Percentiles rank a stretch among this genome's conserved stretches.
phyloP scores from a whole-genome alignment of 2,888 invertebrate species.

The Tethea ocularis region DNA sequence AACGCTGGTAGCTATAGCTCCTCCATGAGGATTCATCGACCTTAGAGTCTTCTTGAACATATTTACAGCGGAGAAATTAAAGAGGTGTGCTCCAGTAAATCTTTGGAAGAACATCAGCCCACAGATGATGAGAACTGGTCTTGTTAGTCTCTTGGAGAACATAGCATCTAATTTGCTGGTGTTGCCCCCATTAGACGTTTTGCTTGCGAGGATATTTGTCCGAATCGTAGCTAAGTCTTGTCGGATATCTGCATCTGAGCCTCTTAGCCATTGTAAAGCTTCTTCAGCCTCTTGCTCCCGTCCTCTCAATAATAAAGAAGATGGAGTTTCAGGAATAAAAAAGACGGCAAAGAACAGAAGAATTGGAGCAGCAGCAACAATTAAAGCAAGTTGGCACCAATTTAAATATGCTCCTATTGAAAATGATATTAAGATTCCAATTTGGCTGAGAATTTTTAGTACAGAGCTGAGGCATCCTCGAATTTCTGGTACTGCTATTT shows the following conservation, averaged over 20 bases:
- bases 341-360: constrained; percentile 89
- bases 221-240: constrained; percentile 88
- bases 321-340: constrained; percentile 94
- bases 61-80: constrained; percentile 92
- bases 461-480: constrained; percentile 94
- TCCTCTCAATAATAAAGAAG: constrained; percentile 89
- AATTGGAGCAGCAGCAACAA: constrained; percentile 90
- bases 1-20: constrained; percentile 92
- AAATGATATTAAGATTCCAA: constrained; percentile 93
- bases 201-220: constrained; percentile 86
- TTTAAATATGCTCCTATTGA: constrained; percentile 91
- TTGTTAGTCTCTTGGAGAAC: constrained; percentile 74
- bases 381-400: constrained; percentile 92
- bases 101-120: constrained; percentile 95
- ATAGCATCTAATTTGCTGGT: constrained; percentile 65
- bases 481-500: constrained; percentile 93
- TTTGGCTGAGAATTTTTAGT: constrained; percentile 92
- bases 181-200: constrained; percentile 61
- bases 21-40: constrained; percentile 91
- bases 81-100: constrained; percentile 91
- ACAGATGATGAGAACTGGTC: constrained; percentile 92
- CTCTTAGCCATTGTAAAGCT: constrained; percentile 91
- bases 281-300: constrained; percentile 89
- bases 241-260: constrained; percentile 89
- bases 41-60: constrained; percentile 93